Evolutionary conservation across 2,888 invertebrate species (phyloP), one percentile per base, ranked within the genome.

Genomic region (Stegophylla sp.): DNA sequence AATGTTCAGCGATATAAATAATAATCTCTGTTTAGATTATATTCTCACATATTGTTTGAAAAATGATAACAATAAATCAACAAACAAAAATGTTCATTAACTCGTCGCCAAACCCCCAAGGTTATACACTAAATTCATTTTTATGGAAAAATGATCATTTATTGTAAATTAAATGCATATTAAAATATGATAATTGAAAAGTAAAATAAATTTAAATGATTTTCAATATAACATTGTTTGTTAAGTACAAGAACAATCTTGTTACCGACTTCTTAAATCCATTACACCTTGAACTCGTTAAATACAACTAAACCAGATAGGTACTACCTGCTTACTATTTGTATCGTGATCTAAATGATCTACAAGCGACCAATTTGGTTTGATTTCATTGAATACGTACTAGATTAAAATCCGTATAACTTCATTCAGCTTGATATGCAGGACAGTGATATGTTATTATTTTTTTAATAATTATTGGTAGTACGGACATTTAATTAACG

Each of bases 31-130:
- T 45, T 74, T 34, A 1, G 59, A 13, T 28, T 72, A 28, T 48
- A 15, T 20, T 20, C 51, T 26, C 66, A 26, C 5, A 43, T 43
- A 43, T 61, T 45, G 43, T 61, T 61, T 45, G 0, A 26, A 45
- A 61, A 28, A 53, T 9, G 12, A 41, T 43, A 53, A 34, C 53
- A 53, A 64, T 43, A 20, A 53, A 71, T 41, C 23, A 71, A 71
- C 53, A 26, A 69, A 34, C 34, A 41, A 15, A 51, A 72, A 17
- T 23, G 41, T 17, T 10, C 41, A 13, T 71, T 53, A 53, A 20
- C 7, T n/a, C 20, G 53, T 53, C n/a, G 12, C 45, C 71, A 41
- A 13, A 71, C 15, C 41, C 7, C 23, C 53, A 53, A 41, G 53
- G 15, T 53, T n/a, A 9, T 0, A 5, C 15, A 5, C 15, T 13